These are phyloP conservation scores for Cephus sareptanus DNA, from an alignment of 2,888 invertebrate species.

Conservation along the genomic window DNA sequence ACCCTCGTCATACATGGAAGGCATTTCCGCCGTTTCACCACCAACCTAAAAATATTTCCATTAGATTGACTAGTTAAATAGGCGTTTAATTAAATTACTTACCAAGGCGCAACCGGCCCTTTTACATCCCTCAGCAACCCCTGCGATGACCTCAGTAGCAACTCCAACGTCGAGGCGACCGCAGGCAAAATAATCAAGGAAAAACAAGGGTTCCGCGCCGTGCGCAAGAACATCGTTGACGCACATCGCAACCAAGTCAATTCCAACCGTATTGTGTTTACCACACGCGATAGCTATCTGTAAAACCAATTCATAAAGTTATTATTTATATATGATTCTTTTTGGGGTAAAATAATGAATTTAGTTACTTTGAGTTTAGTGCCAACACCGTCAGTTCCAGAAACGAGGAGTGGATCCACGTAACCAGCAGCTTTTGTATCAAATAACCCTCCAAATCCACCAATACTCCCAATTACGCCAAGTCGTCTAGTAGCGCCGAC, in stretches of 20 bases:
- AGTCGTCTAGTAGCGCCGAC: conserved; percentile 81
- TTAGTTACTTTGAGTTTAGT: conserved; percentile 88
- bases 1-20: conserved; percentile 86
- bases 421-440: conserved; percentile 82
- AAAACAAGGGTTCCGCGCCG: conserved; percentile 95
- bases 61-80: background rate
- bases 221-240: conserved; percentile 96
- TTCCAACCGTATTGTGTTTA: conserved; percentile 87
- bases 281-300: conserved; percentile 85
- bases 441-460: conserved; percentile 95
- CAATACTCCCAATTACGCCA: conserved; percentile 86
- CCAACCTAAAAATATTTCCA: conserved; percentile 70
- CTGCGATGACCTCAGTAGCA: conserved; percentile 83
- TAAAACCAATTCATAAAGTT: conserved; percentile 62
- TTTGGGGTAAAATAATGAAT: background rate
- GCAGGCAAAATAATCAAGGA: conserved; percentile 96
- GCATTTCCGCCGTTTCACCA: conserved; percentile 99
- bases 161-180: conserved; percentile 83
- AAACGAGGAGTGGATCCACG: conserved; percentile 87
- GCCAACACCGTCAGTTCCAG: conserved; percentile 96
- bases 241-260: conserved; percentile 98
- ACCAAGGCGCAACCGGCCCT: conserved; percentile 90
- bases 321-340: conserved; percentile 4
- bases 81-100: conserved; percentile 40
- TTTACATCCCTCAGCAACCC: conserved; percentile 89